Evolutionary conservation across 2,797 vertebrate genomes (phyloP), one percentile per base, ranked within the genome.

Genomic region (Acipenser transmontanus): DNA sequence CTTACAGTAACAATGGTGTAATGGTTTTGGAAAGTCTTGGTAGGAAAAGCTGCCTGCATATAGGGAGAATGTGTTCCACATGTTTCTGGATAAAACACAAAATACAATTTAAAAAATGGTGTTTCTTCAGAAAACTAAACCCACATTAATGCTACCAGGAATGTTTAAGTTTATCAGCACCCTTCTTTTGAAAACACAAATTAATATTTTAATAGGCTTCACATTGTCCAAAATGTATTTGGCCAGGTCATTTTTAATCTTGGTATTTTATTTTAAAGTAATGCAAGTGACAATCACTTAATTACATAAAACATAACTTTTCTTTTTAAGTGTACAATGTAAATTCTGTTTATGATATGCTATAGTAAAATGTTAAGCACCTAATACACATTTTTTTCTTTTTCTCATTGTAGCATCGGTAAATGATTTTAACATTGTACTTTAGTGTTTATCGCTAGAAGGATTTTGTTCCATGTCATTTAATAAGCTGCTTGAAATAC

Each of bases 21-120:
- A 72, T 91, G 90, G 52, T 91, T 91, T 0, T 89, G 90, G 59
- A 90, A 91, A 0, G 89, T 91, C 77, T 86, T 89, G 70, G 76
- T 91, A 8, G 90, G 90, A 72, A 91, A 91, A 0, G 81, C 80
- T 0, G 90, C 71, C 74, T 91, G 89, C 84, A 91, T 90, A 72
- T 74, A 90, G 0, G 82, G 66, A 9, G 87, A 64, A 0, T 88
- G 88, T 0, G 86, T 85, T 1, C 90, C 90, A 71, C 90, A 91
- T 0, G 0, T 69, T 60, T 65, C 89, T 91, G 76, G n/a, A 54
- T 9, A 54, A 54, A n/a, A 54, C n/a, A n/a, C 7, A 1, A 9
- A 54, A 54, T 54, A 4, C 17, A 34, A 34, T 3, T 34, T 3
- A 34, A 34, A 34, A 34, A 4, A 34, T 34, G 3, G 2, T 57